Evolutionary conservation across 2,888 invertebrate genomes (phyloP).

Genomic region (Drosophila peninsularis): DNA sequence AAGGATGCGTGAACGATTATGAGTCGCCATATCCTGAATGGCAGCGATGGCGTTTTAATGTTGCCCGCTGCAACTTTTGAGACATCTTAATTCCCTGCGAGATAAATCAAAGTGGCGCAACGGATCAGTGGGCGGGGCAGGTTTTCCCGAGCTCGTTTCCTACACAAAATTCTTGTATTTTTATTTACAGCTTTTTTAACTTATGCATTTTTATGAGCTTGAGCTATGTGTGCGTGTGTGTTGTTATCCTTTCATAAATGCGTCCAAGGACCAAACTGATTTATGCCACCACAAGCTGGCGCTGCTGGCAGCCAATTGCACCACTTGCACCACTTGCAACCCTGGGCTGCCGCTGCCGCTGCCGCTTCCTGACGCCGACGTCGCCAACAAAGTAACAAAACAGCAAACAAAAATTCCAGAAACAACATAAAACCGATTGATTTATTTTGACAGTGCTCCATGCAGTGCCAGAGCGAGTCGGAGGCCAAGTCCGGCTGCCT

Average conservation of each 20-base stretch:
- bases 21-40: constrained; percentile 35
- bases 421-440: constrained; percentile 84
- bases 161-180: constrained; percentile 59
- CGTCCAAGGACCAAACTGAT: constrained; percentile 74
- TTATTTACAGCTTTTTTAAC: constrained; percentile 68
- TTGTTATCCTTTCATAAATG: constrained; percentile 81
- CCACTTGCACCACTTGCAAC: constrained; percentile 31
- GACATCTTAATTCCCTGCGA: constrained; percentile 82
- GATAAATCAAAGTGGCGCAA: constrained; percentile 73
- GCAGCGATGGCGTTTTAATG: constrained; percentile 54
- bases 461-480: constrained; percentile 45
- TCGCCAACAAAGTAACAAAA: constrained; percentile 72
- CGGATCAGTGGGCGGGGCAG: constrained; percentile 12
- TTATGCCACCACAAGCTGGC: constrained; percentile 79
- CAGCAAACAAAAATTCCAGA: constrained; percentile 80
- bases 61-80: constrained; percentile 76
- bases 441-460: constrained; percentile 83
- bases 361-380: constrained; percentile 59
- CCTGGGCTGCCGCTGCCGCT: constrained; percentile 21
- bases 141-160: neutral
- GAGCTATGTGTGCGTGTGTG: constrained; percentile 39
- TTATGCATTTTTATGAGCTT: constrained; percentile 75
- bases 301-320: constrained; percentile 53
- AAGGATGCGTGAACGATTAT: constrained; percentile 75
- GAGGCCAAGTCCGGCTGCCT: constrained; percentile 32